Evolutionary conservation across 2,797 vertebrate species (phyloP), one percentile per base, ranked within the genome.

Genomic region (Clarias fuscus): DNA sequence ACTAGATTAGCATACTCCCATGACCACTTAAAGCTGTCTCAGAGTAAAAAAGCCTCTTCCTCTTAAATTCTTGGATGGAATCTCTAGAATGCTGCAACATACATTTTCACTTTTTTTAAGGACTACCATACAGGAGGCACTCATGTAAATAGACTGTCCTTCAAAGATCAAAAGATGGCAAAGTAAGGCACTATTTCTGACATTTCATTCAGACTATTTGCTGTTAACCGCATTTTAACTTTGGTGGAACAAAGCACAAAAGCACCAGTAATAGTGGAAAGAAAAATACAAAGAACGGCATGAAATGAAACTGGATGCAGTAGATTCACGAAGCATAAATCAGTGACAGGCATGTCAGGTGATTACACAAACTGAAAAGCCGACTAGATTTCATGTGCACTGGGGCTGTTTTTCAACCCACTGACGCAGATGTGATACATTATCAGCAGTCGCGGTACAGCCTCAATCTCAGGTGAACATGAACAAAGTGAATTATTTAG

Each of bases 301-400:
- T 24, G 71, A 48, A 73, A n/a, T 2, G 13, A 72, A 75, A 8
- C 72, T 53, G 24, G 14, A 14, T 27, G 43, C 13, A 27, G 22
- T 27, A 75, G 72, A 53, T 75, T 75, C 72, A 53, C 53, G 43
- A 53, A 77, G 53, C 75, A 59, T 20, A 18, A 59, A 78, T 78
- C 56, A 78, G 56, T 78, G 75, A 78, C 56, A 78, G 73, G 15
- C 43, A 76, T 58, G 73, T 76, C 73, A 76, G 48, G 48, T 76
- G 53, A 76, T 76, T 76, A 76, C 53, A 76, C n/a, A 76, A 53
- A 76, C 6, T 18, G 73, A 76, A 76, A 58, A 76, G 48, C 27
- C n/a, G 56, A 27, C 73, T 30, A 27, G 53, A 76, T 58, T 76
- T 58, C 3, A 0, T 58, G n/a, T 30, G 53, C 53, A 33, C n/a